Base-by-base conservation (phyloP, 2,888 invertebrate species). In the Stenurella melanura region DNA sequence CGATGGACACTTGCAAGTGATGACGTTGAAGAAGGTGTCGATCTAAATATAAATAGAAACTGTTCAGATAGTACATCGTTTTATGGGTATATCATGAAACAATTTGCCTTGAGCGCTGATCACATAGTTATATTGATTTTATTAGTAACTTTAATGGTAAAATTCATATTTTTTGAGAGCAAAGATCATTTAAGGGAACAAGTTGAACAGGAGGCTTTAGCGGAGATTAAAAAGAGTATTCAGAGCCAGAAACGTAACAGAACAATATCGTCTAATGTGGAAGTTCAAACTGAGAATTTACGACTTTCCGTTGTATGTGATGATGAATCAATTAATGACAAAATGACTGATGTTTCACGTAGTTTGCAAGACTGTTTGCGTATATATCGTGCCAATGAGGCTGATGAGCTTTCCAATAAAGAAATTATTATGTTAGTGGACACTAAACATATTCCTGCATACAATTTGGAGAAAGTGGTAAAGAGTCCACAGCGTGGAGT, bases 111-210 rank as follows among this genome's bases (percentile, higher is more conserved):
- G 76, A 96, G 96, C 85, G 95, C 96, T 1, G 97, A 98, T 88
- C 96, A 97, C 88, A 93, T 97, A 67, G 95, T 98, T 7, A 96
- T 98, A 85, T 91, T 97, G 42, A 95, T 96, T 66, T 89, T 98
- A 38, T 91, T 97, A 0, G 91, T 96, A 67, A 95, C 96, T n/a
- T 90, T 98, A 74, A 94, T 96, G 57, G 92, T 97, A 42, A 97
- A 98, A 90, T 97, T 97, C 87, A 92, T 97, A 76, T 96, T 97
- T 90, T 97, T 97, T 85, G 97, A 97, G 88, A 94, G 95, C 84
- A 94, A 84, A 63, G 85, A 85, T 15, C 80, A 84, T 75, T 77
- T 85, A 30, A 79, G 56, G 61, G 82, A 82, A 19, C 79, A 83
- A n/a, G 67, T 84, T 30, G 76, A 84, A 57, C 78, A 78, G 21